Evolutionary conservation across 2,888 invertebrate genomes (phyloP), one percentile per base, ranked within the genome.

Genomic region (Lochmaea capreae): DNA sequence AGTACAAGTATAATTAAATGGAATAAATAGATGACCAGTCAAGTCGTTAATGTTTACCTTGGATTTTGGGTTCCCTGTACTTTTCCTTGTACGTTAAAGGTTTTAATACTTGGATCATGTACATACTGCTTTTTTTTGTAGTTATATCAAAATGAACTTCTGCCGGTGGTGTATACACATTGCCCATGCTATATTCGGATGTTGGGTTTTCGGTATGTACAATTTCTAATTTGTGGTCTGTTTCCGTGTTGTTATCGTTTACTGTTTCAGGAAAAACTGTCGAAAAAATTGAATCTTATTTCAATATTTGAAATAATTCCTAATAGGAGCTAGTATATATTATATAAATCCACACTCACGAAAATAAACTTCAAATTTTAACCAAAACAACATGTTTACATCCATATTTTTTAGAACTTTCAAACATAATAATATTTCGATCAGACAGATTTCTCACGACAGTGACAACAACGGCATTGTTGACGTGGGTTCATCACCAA

Each of bases 51-150:
- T 39, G 33, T 42, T 54, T 63, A 76, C 76, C 76, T 74, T 76
- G 76, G 52, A 76, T 76, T 65, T 76, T 76, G 2, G 76, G 76
- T 65, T 70, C 76, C 3, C 74, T 72, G 57, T 46, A 62, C 6
- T 63, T 39, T 16, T 74, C 74, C 16, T 52, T 72, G 42, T 63
- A n/a, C 0, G 43, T 18, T 10, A 43, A 16, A 9, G 62, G 42
- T 39, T 63, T 63, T 9, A 63, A 18, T 16, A 63, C 14, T 18
- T 39, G 62, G 11, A 63, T 43, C 62, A 63, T 63, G 16, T 63
- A 63, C 18, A 63, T 43, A 10, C 42, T 43, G 16, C 11, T 63
- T 42, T 63, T 63, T 11, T 63, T 43, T 12, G 62, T 63, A 3
- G 62, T 43, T 42, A 39, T 11, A 42, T 63, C 62, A 12, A 43